Base-by-base conservation (phyloP, 2,113 vertebrate species). In the Actinemys pallida region DNA sequence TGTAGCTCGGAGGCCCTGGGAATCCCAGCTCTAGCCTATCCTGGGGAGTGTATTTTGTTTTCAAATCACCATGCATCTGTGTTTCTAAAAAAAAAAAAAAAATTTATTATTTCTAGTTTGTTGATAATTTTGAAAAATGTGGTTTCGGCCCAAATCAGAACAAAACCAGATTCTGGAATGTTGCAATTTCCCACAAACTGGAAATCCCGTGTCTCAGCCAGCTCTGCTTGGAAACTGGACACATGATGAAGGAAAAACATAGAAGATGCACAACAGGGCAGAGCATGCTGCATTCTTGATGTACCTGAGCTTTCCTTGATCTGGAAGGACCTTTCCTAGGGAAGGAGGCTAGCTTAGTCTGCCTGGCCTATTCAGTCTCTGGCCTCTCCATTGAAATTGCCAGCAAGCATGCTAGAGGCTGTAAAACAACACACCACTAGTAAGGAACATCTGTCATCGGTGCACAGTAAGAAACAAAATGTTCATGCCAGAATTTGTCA, bases 401-500 rank as follows among this genome's bases (percentile, higher is more conserved):
- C 81, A 81, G 3, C 45, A 75, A 45, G 52, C 83, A 0, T 0
- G n/a, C 85, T 56, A 89, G 69, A 52, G 62, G 27, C 78, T 86
- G 69, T 76, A 84, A 94, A 89, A 83, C 42, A 78, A 79, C 53
- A 29, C 19, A 27, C 4, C 53, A 8, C 0, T 7, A 14, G 31
- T 22, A 80, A 97, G 65, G 39, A 91, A 39, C 81, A 86, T 75
- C 49, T 75, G 13, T 65, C 35, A 90, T 13, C 80, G n/a, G 52
- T 8, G 65, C 59, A 25, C 39, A 86, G 11, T 6, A 90, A 31
- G 87, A 69, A 25, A 39, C 0, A 17, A 56, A 8, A 8, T 29
- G 35, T 9, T 84, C 65, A 42, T 52, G 31, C 47, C 90, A 86
- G 81, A 81, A 75, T 75, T 84, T 83, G 86, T 85, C 65, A 86